Evolutionary conservation across 2,888 invertebrate species (phyloP), one percentile per base, ranked within the genome.

Genomic region (Zhuqinia jingwanae): DNA sequence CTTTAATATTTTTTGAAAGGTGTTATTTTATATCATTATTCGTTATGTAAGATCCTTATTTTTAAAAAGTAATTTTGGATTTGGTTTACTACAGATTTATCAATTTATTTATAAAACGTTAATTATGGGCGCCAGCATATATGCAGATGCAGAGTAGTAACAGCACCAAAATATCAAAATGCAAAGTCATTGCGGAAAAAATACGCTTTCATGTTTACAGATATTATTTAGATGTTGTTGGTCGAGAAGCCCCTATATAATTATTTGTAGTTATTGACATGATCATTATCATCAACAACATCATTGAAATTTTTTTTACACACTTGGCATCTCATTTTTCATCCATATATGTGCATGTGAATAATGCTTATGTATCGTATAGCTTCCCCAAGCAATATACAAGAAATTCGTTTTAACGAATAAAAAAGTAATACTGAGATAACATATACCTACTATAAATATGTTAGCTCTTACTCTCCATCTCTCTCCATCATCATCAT

Each of bases 231-330:
- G n/a, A n/a, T n/a, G n/a, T n/a, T n/a, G n/a, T n/a, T n/a, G n/a
- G n/a, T n/a, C n/a, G n/a, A n/a, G n/a, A 8, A 25, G 15, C 15
- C 8, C 36, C 11, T 56, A 45, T 6, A 47, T 70, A 76, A 76
- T 56, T n/a, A n/a, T n/a, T n/a, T 76, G 27, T 17, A 76, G 75
- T 8, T 76, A 76, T 56, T 56, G 75, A 76, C 56, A 76, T 76
- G 75, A 56, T 76, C 56, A 76, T 76, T 56, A 76, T 53, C 15
- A 53, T 65, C n/a, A 17, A 25, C 70, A 65, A 25, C 70, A 15
- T 70, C 25, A 25, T 70, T 47, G 70, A 70, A 70, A 70, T 2
- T 68, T 6, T 47, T 70, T 22, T 70, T 47, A 25, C 22, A 30
- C 70, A 47, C 70, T 47, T 70, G 47, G 25, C 45, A 70, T 70